These are phyloP conservation scores for Mastomys coucha DNA, from an alignment of 2,113 vertebrate species.

Conservation along the genomic window DNA sequence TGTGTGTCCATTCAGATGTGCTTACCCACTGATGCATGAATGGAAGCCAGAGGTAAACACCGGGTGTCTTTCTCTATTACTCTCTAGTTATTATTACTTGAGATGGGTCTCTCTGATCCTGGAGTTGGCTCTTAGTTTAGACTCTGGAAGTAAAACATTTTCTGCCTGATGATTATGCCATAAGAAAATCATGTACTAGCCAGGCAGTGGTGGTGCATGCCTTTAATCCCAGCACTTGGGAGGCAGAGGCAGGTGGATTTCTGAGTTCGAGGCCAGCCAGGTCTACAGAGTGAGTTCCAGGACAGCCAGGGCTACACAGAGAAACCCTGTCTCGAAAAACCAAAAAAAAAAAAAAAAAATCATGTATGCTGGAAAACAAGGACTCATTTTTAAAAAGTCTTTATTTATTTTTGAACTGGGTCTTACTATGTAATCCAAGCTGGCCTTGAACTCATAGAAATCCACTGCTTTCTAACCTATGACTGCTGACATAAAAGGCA, in stretches of 20 bases:
- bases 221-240: no score
- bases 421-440: not conserved
- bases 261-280: no score
- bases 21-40: not conserved
- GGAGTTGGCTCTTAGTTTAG: not conserved
- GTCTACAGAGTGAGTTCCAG: no score
- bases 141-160: constrained; percentile 82
- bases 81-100: not conserved
- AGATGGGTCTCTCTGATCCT: not conserved
- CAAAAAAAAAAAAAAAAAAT: no score
- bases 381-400: not conserved
- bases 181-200: no score
- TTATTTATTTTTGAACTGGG: not conserved
- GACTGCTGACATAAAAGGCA: not conserved
- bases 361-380: not conserved
- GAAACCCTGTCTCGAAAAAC: no score
- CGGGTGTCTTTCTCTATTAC: no score
- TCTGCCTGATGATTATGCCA: constrained; percentile 75
- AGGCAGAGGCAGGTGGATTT: no score
- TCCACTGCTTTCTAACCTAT: not conserved
- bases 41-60: not conserved
- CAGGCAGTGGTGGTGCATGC: no score
- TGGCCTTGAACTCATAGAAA: not conserved
- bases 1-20: not conserved
- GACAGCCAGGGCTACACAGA: no score